These are phyloP conservation scores for Sinocyclocheilus grahami DNA, from an alignment of 2,113 vertebrate species.

Conservation along the genomic window DNA sequence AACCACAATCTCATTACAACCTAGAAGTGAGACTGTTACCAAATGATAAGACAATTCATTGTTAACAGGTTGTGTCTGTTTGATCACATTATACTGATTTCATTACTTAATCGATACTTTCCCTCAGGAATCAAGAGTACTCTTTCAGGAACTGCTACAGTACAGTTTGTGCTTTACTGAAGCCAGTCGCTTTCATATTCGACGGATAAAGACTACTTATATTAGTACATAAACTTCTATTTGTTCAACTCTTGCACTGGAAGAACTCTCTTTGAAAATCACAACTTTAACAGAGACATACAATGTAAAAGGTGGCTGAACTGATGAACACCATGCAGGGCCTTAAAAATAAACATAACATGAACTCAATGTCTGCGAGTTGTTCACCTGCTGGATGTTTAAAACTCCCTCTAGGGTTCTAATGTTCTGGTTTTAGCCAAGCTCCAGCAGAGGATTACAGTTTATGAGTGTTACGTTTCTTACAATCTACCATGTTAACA, in stretches of 20 bases:
- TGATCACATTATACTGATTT: slow-evolving; percentile 32
- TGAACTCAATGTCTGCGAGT: neutral
- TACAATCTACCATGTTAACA: neutral
- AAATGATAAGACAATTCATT: neutral
- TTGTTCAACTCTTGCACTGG: neutral
- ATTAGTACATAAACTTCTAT: neutral
- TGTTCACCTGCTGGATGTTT: neutral
- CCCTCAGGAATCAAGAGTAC: neutral
- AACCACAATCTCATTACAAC: neutral
- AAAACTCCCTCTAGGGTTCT: neutral
- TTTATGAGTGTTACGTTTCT: neutral
- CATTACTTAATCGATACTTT: slow-evolving; percentile 1
- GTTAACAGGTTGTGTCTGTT: slow-evolving; percentile 23
- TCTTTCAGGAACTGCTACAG: neutral
- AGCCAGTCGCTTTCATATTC: neutral
- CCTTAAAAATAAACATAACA: neutral
- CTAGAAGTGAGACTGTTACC: neutral
- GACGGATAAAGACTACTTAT: neutral
- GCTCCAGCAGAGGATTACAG: too few species aligned
- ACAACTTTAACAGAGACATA: neutral
- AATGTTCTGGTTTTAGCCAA: neutral
- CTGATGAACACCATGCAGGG: neutral
- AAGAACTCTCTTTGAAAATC: neutral
- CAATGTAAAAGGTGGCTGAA: neutral
- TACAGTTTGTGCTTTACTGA: neutral